Conservation (phyloP, 2,888 invertebrate species). For the Ischnus inquisitorius region DNA sequence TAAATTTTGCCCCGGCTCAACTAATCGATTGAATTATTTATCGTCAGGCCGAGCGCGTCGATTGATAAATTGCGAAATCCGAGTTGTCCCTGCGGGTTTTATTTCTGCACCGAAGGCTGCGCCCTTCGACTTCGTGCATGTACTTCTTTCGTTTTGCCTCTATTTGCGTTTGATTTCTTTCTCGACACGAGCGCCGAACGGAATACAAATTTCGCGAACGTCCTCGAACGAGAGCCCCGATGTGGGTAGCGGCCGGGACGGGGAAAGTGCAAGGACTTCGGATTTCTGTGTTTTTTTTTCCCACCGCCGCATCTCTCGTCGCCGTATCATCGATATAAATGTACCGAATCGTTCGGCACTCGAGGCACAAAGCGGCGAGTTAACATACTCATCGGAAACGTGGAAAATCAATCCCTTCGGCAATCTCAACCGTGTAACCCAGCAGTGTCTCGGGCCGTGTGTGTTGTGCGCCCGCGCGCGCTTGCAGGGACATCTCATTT, state of each 20-base stretch:
- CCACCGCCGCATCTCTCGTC: neutral
- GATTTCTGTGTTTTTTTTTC: too few relatives aligned
- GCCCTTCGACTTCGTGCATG: neutral
- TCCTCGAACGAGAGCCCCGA: constrained; percentile 29
- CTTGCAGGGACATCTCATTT: neutral
- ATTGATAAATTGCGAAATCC: too few relatives aligned
- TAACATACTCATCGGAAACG: constrained; percentile 43
- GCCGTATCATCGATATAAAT: constrained; percentile 14
- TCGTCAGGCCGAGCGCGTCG: too few relatives aligned
- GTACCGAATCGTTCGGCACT: neutral
- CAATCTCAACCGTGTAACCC: neutral
- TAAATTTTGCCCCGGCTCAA: too few relatives aligned
- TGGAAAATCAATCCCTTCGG: constrained; percentile 61
- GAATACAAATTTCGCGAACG: neutral
- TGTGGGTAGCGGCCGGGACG: constrained; percentile 42
- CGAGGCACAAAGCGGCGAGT: neutral
- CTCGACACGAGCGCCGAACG: neutral
- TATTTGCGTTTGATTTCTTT: neutral
- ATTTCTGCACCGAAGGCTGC: neutral
- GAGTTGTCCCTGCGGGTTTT: neutral
- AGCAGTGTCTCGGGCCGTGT: constrained; percentile 10
- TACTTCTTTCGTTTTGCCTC: neutral
- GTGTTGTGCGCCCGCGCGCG: constrained; percentile 7
- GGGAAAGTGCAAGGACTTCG: constrained; percentile 12
- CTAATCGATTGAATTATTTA: too few relatives aligned